Percentiles rank a stretch among this genome's conserved stretches.
phyloP scores from a whole-genome alignment of 1,140 invertebrate genomes.

The Apis mellifera region Amel_HAv3.1 CM009936.2:2894501-2895000 shows the following conservation, averaged over 20 bases:
- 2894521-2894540: constrained; percentile 62
- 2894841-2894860: too few relatives aligned
- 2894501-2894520: constrained; percentile 70
- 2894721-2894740: neutral
- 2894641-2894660: neutral
- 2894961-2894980: too few relatives aligned
- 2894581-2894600: constrained; percentile 45
- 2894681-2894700: neutral
- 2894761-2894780: too few relatives aligned
- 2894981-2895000: too few relatives aligned
- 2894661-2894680: neutral
- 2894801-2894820: neutral
- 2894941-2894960: too few relatives aligned
- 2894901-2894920: too few relatives aligned
- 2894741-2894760: too few relatives aligned
- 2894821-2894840: neutral
- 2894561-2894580: constrained; percentile 56
- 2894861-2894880: too few relatives aligned
- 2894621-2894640: constrained; percentile 14
- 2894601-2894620: constrained; percentile 29
- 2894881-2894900: too few relatives aligned
- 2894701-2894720: neutral
- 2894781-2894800: too few relatives aligned
- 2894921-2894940: too few relatives aligned
- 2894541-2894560: constrained; percentile 53